Conservation (phyloP, 92 coral and sea anemone species). For the Palythoa grandis region DNA sequence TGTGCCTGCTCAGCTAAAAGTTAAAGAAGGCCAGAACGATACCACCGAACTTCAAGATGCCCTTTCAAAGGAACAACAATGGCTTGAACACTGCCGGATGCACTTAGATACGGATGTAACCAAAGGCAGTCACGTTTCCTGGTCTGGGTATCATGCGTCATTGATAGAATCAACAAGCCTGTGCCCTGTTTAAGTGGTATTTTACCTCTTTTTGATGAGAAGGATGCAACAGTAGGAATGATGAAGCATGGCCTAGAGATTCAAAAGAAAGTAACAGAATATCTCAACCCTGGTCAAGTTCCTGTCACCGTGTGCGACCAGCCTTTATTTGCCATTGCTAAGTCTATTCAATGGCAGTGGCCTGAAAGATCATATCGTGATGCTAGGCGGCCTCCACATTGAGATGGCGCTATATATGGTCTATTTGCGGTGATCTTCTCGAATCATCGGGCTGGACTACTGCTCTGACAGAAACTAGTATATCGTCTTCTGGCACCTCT, state of each 20-base stretch:
- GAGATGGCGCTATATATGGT: slow-evolving; percentile 57
- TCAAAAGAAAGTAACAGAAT: slow-evolving; percentile 11
- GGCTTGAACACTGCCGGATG: slow-evolving; percentile 41
- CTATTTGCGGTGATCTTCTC: slow-evolving; percentile 46
- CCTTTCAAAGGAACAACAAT: slow-evolving; percentile 20
- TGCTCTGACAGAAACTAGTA: background rate
- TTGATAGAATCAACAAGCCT: background rate
- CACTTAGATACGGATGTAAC: slow-evolving; percentile 16
- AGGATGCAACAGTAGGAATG: slow-evolving; percentile 44
- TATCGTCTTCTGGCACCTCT: too few relatives aligned
- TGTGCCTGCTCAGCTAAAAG: slow-evolving; percentile 13
- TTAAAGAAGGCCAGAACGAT: slow-evolving; percentile 13
- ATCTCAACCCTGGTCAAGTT: slow-evolving; percentile 40
- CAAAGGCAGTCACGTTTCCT: slow-evolving; percentile 24
- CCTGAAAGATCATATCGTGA: slow-evolving; percentile 45
- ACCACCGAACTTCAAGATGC: slow-evolving; percentile 26
- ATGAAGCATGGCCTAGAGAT: slow-evolving; percentile 46
- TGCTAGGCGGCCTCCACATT: slow-evolving; percentile 54
- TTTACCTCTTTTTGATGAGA: slow-evolving; percentile 42
- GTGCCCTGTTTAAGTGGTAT: background rate
- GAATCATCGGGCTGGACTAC: slow-evolving; percentile 46
- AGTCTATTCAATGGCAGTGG: slow-evolving; percentile 49
- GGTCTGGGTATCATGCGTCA: slow-evolving; percentile 5
- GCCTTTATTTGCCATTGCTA: slow-evolving; percentile 44
- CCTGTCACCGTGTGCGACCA: slow-evolving; percentile 36